These are phyloP conservation scores for Halisarca cf. caerulea DNA, from an alignment of 37 sponge, comb jelly and placozoan genomes.

Conservation along the genomic window DNA sequence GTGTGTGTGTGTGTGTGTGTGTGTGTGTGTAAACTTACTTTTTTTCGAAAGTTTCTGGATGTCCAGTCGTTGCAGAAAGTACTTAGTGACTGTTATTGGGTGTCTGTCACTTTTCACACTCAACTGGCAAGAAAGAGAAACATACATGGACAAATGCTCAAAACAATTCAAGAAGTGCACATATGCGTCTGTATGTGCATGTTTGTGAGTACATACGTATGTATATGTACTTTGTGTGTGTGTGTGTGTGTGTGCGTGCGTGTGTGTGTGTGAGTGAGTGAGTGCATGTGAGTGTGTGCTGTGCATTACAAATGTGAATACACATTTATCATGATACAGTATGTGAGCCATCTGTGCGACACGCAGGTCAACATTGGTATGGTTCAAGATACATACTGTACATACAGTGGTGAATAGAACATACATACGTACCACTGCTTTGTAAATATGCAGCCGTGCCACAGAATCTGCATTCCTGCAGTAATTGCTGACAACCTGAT, in stretches of 20 bases:
- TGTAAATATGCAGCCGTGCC: slow-evolving; percentile 49
- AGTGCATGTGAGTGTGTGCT: too few species aligned
- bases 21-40: slow-evolving; percentile 4
- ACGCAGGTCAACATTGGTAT: too few species aligned
- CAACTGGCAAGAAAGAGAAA: slow-evolving; percentile 41
- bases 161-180: too few species aligned
- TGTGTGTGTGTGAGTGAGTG: not conserved
- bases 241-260: not conserved
- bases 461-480: slow-evolving; percentile 51
- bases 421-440: slow-evolving; percentile 49
- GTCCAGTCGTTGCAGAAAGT: slow-evolving; percentile 69
- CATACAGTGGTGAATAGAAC: not conserved
- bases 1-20: too few species aligned
- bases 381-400: too few species aligned
- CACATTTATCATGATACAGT: too few species aligned
- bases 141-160: not conserved
- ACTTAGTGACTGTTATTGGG: slow-evolving; percentile 33
- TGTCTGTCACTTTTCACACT: slow-evolving; percentile 59
- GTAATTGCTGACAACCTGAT: slow-evolving; percentile 55
- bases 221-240: too few species aligned
- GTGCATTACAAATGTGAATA: too few species aligned
- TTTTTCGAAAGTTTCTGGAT: slow-evolving; percentile 79
- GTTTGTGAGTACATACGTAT: too few species aligned
- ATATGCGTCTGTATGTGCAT: too few species aligned
- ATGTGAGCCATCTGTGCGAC: too few species aligned